Conservation (phyloP, 2,113 vertebrate species). For the Eonycteris spelaea region DNA sequence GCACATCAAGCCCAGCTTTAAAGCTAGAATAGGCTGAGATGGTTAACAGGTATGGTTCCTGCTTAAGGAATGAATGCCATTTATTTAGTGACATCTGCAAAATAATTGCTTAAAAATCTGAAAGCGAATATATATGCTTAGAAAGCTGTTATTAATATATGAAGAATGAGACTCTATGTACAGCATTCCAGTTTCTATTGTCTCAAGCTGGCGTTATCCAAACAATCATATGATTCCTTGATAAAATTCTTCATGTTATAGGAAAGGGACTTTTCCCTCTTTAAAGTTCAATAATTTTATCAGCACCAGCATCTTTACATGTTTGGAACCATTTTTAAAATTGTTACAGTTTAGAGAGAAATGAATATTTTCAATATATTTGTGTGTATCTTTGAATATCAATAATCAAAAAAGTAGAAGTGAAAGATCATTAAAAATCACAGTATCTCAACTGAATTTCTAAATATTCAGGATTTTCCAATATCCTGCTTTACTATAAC, state of each 20-base stretch:
- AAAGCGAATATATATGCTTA: slow-evolving; percentile 6
- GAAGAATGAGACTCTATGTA: background rate
- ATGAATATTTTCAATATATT: background rate
- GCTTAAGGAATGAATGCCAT: slow-evolving; percentile 86
- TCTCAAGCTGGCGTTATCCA: background rate
- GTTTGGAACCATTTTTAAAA: background rate
- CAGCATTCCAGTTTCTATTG: background rate
- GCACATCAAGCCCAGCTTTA: slow-evolving; percentile 85
- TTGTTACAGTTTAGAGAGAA: slow-evolving; percentile 23
- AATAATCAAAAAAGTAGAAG: background rate
- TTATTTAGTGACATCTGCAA: slow-evolving; percentile 84
- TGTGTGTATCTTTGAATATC: background rate
- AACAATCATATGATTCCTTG: background rate
- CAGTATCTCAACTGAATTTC: background rate
- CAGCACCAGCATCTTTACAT: background rate
- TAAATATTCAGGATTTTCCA: background rate
- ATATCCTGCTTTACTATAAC: background rate
- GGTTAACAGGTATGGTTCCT: slow-evolving; percentile 88
- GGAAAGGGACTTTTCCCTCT: background rate
- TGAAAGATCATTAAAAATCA: background rate
- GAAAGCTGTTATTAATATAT: slow-evolving; percentile 47
- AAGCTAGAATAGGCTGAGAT: slow-evolving; percentile 82
- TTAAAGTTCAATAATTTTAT: slow-evolving; percentile 4
- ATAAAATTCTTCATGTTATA: background rate
- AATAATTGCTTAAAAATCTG: slow-evolving; percentile 76